A percentile compares a stretch with the other conserved stretches of the same genome.
These are phyloP conservation scores for Ascaphus truei DNA, from an alignment of 2,113 vertebrate species.

Conservation along the genomic window DNA sequence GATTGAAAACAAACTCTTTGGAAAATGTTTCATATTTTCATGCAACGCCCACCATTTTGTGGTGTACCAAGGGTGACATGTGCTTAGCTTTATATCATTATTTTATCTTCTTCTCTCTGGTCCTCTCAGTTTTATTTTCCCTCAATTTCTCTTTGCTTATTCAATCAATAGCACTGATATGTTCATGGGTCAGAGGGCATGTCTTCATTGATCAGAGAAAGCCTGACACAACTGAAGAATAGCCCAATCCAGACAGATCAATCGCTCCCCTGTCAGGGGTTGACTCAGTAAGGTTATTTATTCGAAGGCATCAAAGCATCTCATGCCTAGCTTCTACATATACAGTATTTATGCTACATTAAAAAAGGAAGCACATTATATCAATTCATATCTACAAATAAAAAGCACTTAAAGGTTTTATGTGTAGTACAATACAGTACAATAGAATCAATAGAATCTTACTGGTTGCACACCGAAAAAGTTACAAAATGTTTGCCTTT, in stretches of 20 bases:
- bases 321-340: too few species aligned
- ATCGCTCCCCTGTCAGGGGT: slow-evolving; percentile 78
- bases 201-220: slow-evolving; percentile 80
- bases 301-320: slow-evolving; percentile 63
- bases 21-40: neutral
- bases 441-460: neutral
- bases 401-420: neutral
- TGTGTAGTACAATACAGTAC: neutral
- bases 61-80: neutral
- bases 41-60: neutral
- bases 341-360: too few species aligned
- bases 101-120: neutral
- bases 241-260: slow-evolving; percentile 85
- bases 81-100: neutral
- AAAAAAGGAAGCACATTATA: neutral
- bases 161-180: slow-evolving; percentile 82
- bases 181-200: slow-evolving; percentile 79
- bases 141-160: slow-evolving; percentile 65
- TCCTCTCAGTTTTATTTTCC: slow-evolving; percentile 42
- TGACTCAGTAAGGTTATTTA: slow-evolving; percentile 81
- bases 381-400: neutral
- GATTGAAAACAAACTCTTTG: slow-evolving; percentile 31
- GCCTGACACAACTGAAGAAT: slow-evolving; percentile 80
- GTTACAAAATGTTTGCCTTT: neutral
- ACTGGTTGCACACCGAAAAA: neutral